A percentile compares a stretch with the other conserved stretches of the same genome.
Conservation (phyloP, 1,140 invertebrate species). For the Drosophila sechellia region DNA sequence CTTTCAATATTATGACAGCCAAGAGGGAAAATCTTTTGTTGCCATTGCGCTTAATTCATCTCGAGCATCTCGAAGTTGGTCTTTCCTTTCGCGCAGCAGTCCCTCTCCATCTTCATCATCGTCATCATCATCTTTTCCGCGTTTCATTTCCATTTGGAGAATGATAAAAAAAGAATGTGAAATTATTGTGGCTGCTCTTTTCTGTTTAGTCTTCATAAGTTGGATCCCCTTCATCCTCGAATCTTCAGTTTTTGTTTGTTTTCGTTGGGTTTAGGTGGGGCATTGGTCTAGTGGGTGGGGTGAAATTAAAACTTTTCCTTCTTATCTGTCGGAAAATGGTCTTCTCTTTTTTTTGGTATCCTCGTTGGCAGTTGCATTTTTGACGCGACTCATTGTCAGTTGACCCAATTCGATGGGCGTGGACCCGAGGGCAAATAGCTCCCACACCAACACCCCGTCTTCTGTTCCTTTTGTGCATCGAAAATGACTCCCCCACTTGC, state of each 20-base stretch:
- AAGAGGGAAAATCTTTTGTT: slow-evolving; percentile 70
- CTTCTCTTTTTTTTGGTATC: slow-evolving; percentile 48
- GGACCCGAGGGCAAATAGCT: slow-evolving; percentile 46
- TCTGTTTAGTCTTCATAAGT: slow-evolving; percentile 64
- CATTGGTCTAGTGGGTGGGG: not conserved
- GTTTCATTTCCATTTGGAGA: slow-evolving; percentile 71
- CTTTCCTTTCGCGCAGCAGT: slow-evolving; percentile 25
- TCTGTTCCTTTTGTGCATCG: not conserved
- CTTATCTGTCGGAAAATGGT: slow-evolving; percentile 34
- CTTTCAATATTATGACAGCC: slow-evolving; percentile 61
- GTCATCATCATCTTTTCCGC: slow-evolving; percentile 32
- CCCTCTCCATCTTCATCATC: slow-evolving; percentile 24
- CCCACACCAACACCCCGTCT: slow-evolving; percentile 46
- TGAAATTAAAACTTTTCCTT: slow-evolving; percentile 39
- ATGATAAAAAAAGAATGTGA: slow-evolving; percentile 56
- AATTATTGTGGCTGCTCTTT: slow-evolving; percentile 70
- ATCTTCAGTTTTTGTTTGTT: slow-evolving; percentile 45
- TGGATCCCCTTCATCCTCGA: slow-evolving; percentile 22
- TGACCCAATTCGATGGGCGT: slow-evolving; percentile 73
- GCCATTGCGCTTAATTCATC: slow-evolving; percentile 60
- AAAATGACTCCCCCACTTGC: slow-evolving; percentile 10
- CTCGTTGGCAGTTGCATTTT: slow-evolving; percentile 68
- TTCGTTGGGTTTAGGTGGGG: slow-evolving; percentile 10
- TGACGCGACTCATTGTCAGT: slow-evolving; percentile 68
- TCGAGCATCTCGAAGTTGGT: slow-evolving; percentile 70